Evolutionary conservation across 2,797 vertebrate genomes (phyloP).

Genomic region (Squalus acanthias): DNA sequence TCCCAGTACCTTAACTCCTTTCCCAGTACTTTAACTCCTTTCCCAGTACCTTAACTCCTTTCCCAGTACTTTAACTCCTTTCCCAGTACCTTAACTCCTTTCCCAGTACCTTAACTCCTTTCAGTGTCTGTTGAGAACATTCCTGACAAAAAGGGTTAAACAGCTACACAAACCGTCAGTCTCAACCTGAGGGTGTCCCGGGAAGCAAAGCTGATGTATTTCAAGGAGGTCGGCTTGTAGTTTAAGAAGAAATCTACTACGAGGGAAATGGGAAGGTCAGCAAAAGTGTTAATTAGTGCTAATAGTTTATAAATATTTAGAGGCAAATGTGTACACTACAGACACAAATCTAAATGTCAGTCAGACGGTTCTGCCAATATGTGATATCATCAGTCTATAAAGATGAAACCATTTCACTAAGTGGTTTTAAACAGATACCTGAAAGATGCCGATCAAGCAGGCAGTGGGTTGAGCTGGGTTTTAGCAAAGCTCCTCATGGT

Average conservation of each 20-base stretch:
- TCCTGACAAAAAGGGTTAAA: not conserved
- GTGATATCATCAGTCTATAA: conserved; percentile 59
- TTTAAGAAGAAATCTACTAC: conserved; percentile 47
- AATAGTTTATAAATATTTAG: conserved; percentile 71
- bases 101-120: not conserved
- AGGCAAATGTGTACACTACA: conserved; percentile 67
- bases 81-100: not conserved
- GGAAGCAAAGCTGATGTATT: not conserved
- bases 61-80: not conserved
- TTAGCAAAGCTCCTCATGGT: not conserved
- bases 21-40: not conserved
- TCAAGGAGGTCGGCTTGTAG: not conserved
- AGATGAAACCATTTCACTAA: conserved; percentile 53
- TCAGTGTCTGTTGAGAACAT: not conserved
- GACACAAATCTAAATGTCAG: conserved; percentile 67
- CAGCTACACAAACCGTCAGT: not conserved
- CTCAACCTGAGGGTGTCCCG: not conserved
- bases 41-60: not conserved
- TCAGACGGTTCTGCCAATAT: conserved; percentile 62
- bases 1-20: not conserved
- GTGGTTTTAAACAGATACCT: conserved; percentile 62
- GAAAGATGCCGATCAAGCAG: conserved; percentile 63
- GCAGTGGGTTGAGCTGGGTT: conserved; percentile 38
- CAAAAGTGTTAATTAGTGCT: conserved; percentile 82
- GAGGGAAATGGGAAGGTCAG: conserved; percentile 66